Evolutionary conservation across 2,888 invertebrate genomes (phyloP), one percentile per base, ranked within the genome.

Genomic region (Drosophila meridiana): DNA sequence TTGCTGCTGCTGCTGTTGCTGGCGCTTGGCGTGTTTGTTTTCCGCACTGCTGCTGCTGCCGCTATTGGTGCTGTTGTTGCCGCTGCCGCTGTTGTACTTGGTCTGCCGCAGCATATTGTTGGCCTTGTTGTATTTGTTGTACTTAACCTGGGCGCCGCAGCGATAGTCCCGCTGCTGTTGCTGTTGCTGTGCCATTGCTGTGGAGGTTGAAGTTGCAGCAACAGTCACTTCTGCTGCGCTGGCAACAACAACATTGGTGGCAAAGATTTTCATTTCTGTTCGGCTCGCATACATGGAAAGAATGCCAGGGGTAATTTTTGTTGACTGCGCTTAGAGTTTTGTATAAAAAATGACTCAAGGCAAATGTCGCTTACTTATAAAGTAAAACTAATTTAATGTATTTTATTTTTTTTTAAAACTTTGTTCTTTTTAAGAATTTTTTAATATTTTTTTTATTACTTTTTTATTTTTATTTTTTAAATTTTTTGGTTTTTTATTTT

Each of bases 211-310:
- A 26, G 57, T 42, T 38, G 57, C 63, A 58, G 56, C 59, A 47
- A 55, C 57, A 38, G 72, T 8, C 9, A 59, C 75, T 40, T 66
- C 79, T 13, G 63, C 61, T 42, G 53, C 56, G 48, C 59, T 57
- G 43, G 58, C 69, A 62, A 69, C 72, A 66, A 55, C 74, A 72
- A 82, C 76, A 69, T 78, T 87, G 30, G 84, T 66, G 63, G 89
- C 76, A 82, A 90, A 86, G 68, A 91, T 91, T 79, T 92, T 92
- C 84, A 92, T 90, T 63, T 84, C 85, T 53, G 69, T 67, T 50
- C 70, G 71, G 50, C 52, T 90, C 42, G 76, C 63, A 61, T 64
- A 80, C 85, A 85, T 85, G 66, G 53, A 26, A 38, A 47, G n/a
- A 38, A 45, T 52, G 11, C 14, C 8, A 43, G n/a, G 11, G 1